Evolutionary conservation across 2,113 vertebrate species (phyloP).

Genomic region (Fregetta grallaria): DNA sequence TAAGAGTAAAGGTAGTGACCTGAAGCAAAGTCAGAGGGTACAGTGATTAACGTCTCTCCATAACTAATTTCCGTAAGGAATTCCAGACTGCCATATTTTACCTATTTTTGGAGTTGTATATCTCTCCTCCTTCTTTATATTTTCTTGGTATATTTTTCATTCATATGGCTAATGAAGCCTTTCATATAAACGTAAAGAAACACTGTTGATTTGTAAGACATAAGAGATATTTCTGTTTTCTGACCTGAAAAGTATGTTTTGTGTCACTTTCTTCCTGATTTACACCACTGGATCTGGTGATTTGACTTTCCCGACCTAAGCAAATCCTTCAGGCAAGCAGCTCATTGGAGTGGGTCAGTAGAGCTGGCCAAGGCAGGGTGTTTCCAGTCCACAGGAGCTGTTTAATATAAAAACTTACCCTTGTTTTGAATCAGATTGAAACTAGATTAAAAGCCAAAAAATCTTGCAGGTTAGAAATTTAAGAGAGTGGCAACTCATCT

Average conservation of each 20-base stretch:
- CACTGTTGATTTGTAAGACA: background rate
- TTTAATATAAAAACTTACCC: background rate
- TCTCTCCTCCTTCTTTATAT: background rate
- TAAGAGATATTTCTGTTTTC: background rate
- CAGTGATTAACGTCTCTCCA: background rate
- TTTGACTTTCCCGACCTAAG: background rate
- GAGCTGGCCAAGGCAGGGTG: background rate
- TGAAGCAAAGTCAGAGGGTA: background rate
- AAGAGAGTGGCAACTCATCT: background rate
- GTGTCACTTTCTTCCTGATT: background rate
- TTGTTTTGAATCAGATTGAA: background rate
- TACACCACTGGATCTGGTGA: background rate
- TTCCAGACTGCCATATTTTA: background rate
- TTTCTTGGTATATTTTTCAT: background rate
- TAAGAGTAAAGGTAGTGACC: conserved; percentile 36
- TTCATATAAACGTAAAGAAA: background rate
- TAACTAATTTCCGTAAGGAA: background rate
- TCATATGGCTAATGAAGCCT: background rate
- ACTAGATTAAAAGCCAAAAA: background rate
- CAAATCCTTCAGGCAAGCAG: background rate
- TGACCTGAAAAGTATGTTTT: background rate
- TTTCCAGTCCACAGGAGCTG: background rate
- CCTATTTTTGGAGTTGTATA: background rate
- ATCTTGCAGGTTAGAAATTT: background rate
- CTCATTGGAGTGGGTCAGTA: background rate